A percentile compares a stretch with the other conserved stretches of the same genome.
Evolutionary conservation across 2,113 vertebrate species (phyloP).

Genomic region (Mustela nigripes): DNA sequence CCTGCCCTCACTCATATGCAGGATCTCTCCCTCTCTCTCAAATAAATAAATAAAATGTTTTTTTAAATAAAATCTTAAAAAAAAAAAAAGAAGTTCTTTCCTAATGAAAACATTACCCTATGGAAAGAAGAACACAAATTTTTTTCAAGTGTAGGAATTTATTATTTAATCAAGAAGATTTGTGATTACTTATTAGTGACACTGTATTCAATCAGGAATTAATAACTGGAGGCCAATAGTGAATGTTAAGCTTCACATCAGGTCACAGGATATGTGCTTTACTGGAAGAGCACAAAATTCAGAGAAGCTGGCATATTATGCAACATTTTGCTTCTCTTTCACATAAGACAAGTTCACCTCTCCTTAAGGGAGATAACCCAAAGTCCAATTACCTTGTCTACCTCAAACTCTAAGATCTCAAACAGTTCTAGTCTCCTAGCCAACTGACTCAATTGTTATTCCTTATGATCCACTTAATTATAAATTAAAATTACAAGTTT

Average conservation of each 20-base stretch:
- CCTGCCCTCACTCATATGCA: neutral
- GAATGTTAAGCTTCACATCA: neutral
- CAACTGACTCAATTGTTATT: neutral
- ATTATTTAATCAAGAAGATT: slow-evolving; percentile 60
- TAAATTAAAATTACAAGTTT: neutral
- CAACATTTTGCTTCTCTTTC: neutral
- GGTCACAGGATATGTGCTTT: neutral
- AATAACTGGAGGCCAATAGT: neutral
- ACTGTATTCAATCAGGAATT: slow-evolving; percentile 21
- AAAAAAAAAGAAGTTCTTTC: neutral
- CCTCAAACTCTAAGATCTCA: neutral
- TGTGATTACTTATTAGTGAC: slow-evolving; percentile 53
- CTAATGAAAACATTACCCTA: neutral
- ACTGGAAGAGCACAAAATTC: neutral
- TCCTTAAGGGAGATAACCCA: neutral
- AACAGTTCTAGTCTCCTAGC: neutral
- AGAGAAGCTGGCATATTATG: neutral
- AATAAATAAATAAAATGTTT: neutral
- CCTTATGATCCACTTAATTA: neutral
- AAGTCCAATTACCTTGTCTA: neutral
- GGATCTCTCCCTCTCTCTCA: too few species aligned
- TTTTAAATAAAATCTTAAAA: neutral
- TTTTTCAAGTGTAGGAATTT: slow-evolving; percentile 43
- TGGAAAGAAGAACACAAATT: neutral
- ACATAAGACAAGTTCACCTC: neutral